Conservation (phyloP, 1,140 invertebrate genomes). For the Bathynomus jamesi region DNA sequence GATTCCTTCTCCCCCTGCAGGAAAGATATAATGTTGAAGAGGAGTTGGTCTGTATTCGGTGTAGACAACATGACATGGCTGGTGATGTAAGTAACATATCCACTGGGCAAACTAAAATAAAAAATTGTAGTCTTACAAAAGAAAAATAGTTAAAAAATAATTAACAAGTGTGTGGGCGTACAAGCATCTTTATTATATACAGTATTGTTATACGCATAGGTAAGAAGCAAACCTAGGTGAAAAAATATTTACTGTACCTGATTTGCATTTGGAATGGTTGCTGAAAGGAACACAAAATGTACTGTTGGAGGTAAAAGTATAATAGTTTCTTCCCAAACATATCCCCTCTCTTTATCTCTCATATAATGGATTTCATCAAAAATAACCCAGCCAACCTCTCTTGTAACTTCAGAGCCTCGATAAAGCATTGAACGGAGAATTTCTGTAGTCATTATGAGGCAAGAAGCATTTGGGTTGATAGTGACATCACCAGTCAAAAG, state of each 20-base stretch:
- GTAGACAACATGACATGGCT: constrained; percentile 98
- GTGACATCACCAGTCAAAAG: constrained; percentile 98
- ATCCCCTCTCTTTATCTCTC: constrained; percentile 97
- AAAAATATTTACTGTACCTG: too few species aligned
- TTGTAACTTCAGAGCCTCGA: constrained; percentile 92
- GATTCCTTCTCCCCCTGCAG: constrained; percentile 85
- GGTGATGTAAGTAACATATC: constrained; percentile 91
- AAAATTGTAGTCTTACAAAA: too few species aligned
- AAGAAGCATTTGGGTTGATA: constrained; percentile 94
- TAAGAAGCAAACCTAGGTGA: too few species aligned
- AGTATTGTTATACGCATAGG: too few species aligned
- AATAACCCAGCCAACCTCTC: constrained; percentile 98
- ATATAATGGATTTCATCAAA: constrained; percentile 99
- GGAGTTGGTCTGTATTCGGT: constrained; percentile 97
- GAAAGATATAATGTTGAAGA: constrained; percentile 96
- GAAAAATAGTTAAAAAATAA: too few species aligned
- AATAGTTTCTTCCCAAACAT: constrained; percentile 99
- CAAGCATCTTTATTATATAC: too few species aligned
- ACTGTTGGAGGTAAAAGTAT: constrained; percentile 96
- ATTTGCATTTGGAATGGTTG: constrained; percentile 97
- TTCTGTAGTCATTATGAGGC: constrained; percentile 99
- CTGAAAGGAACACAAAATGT: constrained; percentile 97
- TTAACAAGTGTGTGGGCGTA: too few species aligned
- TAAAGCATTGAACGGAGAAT: constrained; percentile 99
- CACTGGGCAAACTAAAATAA: constrained; percentile 98